Percentiles rank a stretch among this genome's conserved stretches.
Conservation (phyloP, 2,113 vertebrate species). For the Actenoides hombroni region DNA sequence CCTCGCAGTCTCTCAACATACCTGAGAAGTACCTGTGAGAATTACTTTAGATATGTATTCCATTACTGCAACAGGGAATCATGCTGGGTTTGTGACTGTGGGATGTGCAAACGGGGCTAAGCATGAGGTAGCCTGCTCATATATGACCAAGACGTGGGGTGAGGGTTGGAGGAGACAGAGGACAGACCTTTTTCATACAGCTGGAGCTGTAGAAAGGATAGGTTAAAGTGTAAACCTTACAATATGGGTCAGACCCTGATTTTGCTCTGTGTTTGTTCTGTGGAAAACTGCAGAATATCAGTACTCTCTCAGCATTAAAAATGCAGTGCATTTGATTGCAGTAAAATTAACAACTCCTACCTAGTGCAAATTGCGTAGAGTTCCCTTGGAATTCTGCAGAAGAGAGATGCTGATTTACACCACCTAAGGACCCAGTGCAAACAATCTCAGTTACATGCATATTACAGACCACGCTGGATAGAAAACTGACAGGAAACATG, state of each 20-base stretch:
- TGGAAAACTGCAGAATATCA: neutral
- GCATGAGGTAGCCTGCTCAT: neutral
- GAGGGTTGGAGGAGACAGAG: neutral
- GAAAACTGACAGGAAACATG: neutral
- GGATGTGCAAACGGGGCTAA: neutral
- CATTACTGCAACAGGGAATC: neutral
- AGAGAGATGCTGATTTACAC: neutral
- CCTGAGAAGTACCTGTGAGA: neutral
- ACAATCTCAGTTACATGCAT: neutral
- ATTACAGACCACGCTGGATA: neutral
- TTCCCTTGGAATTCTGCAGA: neutral
- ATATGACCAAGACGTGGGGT: fast-evolving
- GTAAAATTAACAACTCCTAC: neutral
- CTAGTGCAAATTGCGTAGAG: neutral
- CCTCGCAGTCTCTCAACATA: neutral
- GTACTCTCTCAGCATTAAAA: neutral
- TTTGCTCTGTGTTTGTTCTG: neutral
- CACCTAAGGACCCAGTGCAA: neutral
- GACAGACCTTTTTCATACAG: neutral
- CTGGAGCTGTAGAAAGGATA: neutral
- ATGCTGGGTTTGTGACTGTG: fast-evolving
- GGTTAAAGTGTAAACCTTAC: neutral
- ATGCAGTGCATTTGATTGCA: neutral
- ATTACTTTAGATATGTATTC: neutral
- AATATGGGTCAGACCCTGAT: neutral